Percentiles rank a stretch among this genome's conserved stretches.
phyloP scores from a whole-genome alignment of 2,888 invertebrate genomes.

The Pelosia muscerda region DNA sequence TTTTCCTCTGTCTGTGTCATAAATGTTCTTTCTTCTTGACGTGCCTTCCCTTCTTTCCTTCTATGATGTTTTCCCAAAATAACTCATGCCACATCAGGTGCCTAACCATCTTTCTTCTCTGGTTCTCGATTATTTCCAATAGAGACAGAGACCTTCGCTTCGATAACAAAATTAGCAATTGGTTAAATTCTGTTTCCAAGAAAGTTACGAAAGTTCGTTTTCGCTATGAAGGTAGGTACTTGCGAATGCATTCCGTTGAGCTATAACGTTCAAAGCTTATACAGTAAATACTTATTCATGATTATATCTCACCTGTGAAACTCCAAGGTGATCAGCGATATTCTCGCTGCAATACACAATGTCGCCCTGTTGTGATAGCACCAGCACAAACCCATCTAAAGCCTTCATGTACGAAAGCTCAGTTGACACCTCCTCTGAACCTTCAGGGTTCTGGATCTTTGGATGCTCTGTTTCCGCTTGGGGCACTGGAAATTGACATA shows the following conservation, averaged over 20 bases:
- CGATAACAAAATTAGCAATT: not conserved
- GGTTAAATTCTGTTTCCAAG: not conserved
- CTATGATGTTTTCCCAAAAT: too few relatives aligned
- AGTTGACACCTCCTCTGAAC: constrained; percentile 76
- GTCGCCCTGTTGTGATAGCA: constrained; percentile 95
- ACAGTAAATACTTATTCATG: too few relatives aligned
- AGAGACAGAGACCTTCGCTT: too few relatives aligned
- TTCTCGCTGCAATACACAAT: constrained; percentile 97
- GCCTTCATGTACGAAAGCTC: constrained; percentile 92
- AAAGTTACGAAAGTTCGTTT: not conserved
- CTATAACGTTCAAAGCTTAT: too few relatives aligned
- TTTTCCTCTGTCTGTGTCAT: too few relatives aligned
- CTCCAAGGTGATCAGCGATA: constrained; percentile 95
- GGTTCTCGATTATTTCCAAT: too few relatives aligned
- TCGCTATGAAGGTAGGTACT: too few relatives aligned
- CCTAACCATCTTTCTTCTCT: too few relatives aligned
- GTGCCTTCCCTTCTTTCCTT: too few relatives aligned
- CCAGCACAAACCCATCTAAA: constrained; percentile 96
- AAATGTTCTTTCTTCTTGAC: too few relatives aligned
- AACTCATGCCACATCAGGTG: too few relatives aligned
- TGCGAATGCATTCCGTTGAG: too few relatives aligned
- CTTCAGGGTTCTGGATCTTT: constrained; percentile 71
- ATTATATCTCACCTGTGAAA: constrained; percentile 91
- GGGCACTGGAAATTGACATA: constrained; percentile 69
- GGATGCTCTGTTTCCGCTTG: constrained; percentile 65